phyloP scores from a whole-genome alignment of 2,113 vertebrate genomes.

The Rhynchomys soricoides region DNA sequence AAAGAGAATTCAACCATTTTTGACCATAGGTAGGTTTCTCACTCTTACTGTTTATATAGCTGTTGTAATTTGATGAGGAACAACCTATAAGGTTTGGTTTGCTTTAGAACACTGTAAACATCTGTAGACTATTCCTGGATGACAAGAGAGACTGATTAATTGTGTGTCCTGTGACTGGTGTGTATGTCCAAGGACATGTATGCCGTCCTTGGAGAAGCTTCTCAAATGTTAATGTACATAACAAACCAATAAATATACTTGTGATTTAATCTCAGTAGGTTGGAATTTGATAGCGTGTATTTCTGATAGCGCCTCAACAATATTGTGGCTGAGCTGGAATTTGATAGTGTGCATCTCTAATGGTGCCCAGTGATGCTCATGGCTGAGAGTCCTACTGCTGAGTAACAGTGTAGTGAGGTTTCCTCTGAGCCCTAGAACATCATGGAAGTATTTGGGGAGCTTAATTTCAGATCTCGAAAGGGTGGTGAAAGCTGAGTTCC shows the following conservation, averaged over 20 bases:
- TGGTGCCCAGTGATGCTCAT: background rate
- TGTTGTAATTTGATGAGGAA: slow-evolving; percentile 32
- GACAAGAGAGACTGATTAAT: slow-evolving; percentile 1
- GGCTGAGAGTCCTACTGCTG: background rate
- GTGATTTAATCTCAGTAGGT: background rate
- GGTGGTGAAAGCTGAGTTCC: background rate
- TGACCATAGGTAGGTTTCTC: slow-evolving; percentile 87
- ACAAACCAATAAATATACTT: background rate
- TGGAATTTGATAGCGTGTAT: background rate
- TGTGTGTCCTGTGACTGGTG: background rate
- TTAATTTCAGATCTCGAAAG: slow-evolving; percentile 3
- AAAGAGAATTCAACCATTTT: slow-evolving; percentile 94
- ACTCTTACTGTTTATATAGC: background rate
- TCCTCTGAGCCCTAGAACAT: background rate
- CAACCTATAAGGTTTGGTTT: slow-evolving; percentile 28
- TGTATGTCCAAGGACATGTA: background rate
- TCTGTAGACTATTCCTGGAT: background rate
- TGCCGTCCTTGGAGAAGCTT: background rate
- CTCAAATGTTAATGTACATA: background rate
- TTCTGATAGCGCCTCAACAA: background rate
- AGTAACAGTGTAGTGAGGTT: background rate
- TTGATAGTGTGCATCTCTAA: background rate
- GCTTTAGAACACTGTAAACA: background rate
- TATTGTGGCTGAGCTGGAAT: background rate
- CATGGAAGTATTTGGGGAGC: background rate